Conservation (phyloP, 2,113 vertebrate species). For the Leuciscus idus region DNA sequence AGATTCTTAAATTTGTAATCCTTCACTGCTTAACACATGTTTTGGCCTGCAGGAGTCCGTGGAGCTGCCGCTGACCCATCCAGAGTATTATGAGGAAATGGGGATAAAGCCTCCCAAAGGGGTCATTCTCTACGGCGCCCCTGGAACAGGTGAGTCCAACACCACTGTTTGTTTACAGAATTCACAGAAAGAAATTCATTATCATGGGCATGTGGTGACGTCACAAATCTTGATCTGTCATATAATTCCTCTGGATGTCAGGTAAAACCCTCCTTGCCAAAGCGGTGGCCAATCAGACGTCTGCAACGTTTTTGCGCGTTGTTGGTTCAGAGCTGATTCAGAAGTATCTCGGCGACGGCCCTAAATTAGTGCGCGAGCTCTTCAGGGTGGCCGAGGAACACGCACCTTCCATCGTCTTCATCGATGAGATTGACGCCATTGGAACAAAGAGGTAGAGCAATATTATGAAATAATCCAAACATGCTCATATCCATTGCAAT, state of each 20-base stretch:
- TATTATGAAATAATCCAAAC: too few relatives aligned
- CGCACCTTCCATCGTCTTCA: conserved; percentile 95
- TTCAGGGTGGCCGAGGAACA: conserved; percentile 96
- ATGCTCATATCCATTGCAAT: too few relatives aligned
- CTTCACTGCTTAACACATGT: not conserved
- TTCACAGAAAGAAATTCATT: not conserved
- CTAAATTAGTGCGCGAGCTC: conserved; percentile 92
- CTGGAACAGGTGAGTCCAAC: conserved; percentile 86
- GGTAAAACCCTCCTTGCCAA: conserved; percentile 96
- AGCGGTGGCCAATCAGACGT: conserved; percentile 97
- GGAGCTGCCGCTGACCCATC: conserved; percentile 96
- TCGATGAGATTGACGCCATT: conserved; percentile 96
- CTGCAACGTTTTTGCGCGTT: conserved; percentile 93
- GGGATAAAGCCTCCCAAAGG: conserved; percentile 98
- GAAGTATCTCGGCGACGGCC: conserved; percentile 94
- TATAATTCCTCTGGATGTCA: conserved; percentile 55
- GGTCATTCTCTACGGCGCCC: conserved; percentile 93
- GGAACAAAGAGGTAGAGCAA: conserved; percentile 89
- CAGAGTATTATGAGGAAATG: conserved; percentile 98
- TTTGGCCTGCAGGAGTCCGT: conserved; percentile 86
- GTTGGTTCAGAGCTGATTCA: conserved; percentile 97
- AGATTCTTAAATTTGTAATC: too few relatives aligned
- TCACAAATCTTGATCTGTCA: not conserved
- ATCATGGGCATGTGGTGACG: not conserved
- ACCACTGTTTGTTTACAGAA: not conserved